phyloP scores from a whole-genome alignment of 2,888 invertebrate genomes.

The Xanthostigma xanthostigma region DNA sequence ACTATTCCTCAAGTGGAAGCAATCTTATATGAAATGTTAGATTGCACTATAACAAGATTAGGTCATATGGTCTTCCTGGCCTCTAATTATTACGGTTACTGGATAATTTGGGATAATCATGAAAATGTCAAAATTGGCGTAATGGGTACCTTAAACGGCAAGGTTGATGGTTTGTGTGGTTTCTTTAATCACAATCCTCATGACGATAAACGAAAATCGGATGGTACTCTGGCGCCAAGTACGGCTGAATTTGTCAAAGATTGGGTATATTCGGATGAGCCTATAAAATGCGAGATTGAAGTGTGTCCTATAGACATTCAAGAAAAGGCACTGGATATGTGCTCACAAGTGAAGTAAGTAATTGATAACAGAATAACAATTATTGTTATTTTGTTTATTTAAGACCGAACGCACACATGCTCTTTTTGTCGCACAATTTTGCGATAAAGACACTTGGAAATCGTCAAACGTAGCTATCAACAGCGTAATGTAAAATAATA shows the following conservation, averaged over 20 bases:
- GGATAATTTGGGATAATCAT: slow-evolving; percentile 51
- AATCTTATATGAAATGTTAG: slow-evolving; percentile 42
- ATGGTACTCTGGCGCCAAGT: slow-evolving; percentile 42
- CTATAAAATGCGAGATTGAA: slow-evolving; percentile 39
- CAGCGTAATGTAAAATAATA: no score
- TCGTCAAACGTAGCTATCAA: no score
- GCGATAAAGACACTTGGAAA: no score
- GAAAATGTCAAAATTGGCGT: slow-evolving; percentile 59
- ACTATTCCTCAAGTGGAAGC: slow-evolving; percentile 41
- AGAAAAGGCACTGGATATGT: slow-evolving; percentile 48
- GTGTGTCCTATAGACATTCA: slow-evolving; percentile 46
- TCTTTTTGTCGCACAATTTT: no score
- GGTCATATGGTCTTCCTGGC: slow-evolving; percentile 55
- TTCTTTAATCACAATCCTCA: slow-evolving; percentile 46
- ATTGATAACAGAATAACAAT: background rate
- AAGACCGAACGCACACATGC: no score
- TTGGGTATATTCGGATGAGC: slow-evolving; percentile 47
- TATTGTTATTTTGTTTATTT: background rate
- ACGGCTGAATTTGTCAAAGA: slow-evolving; percentile 60
- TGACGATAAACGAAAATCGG: slow-evolving; percentile 59
- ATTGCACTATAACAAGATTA: slow-evolving; percentile 50
- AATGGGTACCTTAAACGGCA: slow-evolving; percentile 39
- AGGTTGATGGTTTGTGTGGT: slow-evolving; percentile 69
- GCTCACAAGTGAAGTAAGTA: slow-evolving; percentile 48
- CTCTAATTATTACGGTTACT: slow-evolving; percentile 56